These are phyloP conservation scores for Pterocles orientalis DNA, from an alignment of 2,113 vertebrate genomes.

Conservation along the genomic window DNA sequence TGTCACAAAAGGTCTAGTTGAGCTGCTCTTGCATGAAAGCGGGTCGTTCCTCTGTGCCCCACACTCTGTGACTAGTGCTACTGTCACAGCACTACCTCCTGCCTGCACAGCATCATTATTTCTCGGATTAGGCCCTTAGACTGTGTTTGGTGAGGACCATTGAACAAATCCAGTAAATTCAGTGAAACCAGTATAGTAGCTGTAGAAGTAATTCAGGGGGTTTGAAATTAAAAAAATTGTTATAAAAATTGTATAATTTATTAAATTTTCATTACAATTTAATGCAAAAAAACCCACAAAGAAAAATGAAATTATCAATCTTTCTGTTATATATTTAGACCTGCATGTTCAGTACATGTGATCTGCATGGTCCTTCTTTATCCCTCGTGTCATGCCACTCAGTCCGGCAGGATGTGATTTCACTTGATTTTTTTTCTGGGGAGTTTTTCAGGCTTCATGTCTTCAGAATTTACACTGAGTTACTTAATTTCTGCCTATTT, in stretches of 20 bases:
- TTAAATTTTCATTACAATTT: not conserved
- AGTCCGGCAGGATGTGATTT: not conserved
- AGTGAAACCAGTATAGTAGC: not conserved
- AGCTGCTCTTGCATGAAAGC: not conserved
- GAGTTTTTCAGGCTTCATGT: not conserved
- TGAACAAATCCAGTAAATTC: not conserved
- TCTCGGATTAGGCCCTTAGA: not conserved
- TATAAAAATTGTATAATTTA: not conserved
- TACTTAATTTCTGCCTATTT: not conserved
- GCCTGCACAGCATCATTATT: fast-evolving
- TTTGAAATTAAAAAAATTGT: not conserved
- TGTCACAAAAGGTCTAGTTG: not conserved
- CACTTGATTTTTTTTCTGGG: not conserved
- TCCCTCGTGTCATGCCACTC: not conserved
- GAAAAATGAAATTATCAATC: not conserved
- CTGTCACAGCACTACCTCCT: not conserved
- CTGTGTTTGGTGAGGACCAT: not conserved
- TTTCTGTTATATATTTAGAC: not conserved
- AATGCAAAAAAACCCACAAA: not conserved
- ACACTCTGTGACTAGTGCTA: not conserved
- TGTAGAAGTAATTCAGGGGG: not conserved
- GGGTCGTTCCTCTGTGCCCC: not conserved
- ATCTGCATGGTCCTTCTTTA: not conserved
- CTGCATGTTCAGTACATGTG: not conserved
- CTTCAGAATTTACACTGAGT: not conserved